phyloP scores from a whole-genome alignment of 2,888 invertebrate species.

The Metalampra italica region DNA sequence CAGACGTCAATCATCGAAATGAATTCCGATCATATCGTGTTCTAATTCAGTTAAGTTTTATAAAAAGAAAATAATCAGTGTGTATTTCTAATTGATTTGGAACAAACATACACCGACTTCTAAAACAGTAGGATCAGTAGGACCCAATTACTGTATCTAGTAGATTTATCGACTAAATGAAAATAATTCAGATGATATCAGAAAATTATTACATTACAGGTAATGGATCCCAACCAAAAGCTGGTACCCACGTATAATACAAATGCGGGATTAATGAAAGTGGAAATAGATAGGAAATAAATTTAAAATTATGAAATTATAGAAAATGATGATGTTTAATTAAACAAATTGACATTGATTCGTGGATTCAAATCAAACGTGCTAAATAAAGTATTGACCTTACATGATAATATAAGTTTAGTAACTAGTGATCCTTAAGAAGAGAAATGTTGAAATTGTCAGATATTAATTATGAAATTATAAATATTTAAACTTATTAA shows the following conservation, averaged over 20 bases:
- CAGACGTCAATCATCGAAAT: too few relatives aligned
- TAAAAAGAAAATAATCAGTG: too few relatives aligned
- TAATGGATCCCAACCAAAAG: constrained; percentile 37
- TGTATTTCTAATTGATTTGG: too few relatives aligned
- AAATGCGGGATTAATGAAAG: background rate
- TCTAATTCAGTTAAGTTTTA: too few relatives aligned
- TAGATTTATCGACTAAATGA: too few relatives aligned
- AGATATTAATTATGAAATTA: background rate
- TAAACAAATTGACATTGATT: background rate
- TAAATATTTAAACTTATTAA: background rate
- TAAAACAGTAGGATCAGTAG: too few relatives aligned
- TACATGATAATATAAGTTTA: background rate
- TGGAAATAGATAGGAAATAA: constrained; percentile 2
- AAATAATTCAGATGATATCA: background rate
- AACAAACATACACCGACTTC: too few relatives aligned
- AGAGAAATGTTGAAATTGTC: background rate
- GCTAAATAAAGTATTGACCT: background rate
- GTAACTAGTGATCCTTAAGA: background rate
- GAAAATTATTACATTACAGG: constrained; percentile 37
- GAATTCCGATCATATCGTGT: too few relatives aligned
- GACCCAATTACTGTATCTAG: too few relatives aligned
- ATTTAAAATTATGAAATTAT: background rate
- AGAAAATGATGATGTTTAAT: background rate
- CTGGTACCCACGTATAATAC: constrained; percentile 57
- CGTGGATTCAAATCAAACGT: background rate